Evolutionary conservation across 1,140 invertebrate genomes (phyloP), one percentile per base, ranked within the genome.

Genomic region (Hestina assimilis): DNA sequence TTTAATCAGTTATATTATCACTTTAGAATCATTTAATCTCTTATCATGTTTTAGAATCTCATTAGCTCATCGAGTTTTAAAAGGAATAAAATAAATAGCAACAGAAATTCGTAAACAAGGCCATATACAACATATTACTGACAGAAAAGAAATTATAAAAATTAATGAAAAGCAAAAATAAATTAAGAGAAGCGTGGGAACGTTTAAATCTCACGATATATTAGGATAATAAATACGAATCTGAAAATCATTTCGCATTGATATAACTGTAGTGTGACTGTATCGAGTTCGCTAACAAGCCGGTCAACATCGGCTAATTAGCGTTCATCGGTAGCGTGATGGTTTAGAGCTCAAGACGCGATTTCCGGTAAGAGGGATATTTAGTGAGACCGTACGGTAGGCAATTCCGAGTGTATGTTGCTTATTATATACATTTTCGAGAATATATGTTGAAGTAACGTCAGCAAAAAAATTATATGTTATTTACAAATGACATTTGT

Each of bases 171-270:
- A 17, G 33, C 14, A 17, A 29, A 48, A 33, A 3, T 29, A 0
- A 35, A 24, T 48, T 23, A 9, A n/a, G 23, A 21, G 33, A 19
- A 48, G 17, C 45, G 45, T 48, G 45, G 45, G 45, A 48, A 48
- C 31, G 12, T 6, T 28, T 28, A 28, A n/a, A n/a, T n/a, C n/a
- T n/a, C n/a, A n/a, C n/a, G n/a, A n/a, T n/a, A n/a, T n/a, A n/a
- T n/a, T n/a, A n/a, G n/a, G n/a, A n/a, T n/a, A n/a, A n/a, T n/a
- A n/a, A n/a, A n/a, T n/a, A n/a, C n/a, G n/a, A n/a, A n/a, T n/a
- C 15, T 38, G n/a, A 38, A 38, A 19, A 19, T n/a, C 41, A 31
- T 33, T 33, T 48, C 45, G 45, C 28, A 33, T 38, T 4, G 45
- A 26, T 31, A 31, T 47, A 47, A 47, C 43, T 47, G 43, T 47